Evolutionary conservation across 2,113 vertebrate genomes (phyloP).

Genomic region (Pontoporia blainvillei): DNA sequence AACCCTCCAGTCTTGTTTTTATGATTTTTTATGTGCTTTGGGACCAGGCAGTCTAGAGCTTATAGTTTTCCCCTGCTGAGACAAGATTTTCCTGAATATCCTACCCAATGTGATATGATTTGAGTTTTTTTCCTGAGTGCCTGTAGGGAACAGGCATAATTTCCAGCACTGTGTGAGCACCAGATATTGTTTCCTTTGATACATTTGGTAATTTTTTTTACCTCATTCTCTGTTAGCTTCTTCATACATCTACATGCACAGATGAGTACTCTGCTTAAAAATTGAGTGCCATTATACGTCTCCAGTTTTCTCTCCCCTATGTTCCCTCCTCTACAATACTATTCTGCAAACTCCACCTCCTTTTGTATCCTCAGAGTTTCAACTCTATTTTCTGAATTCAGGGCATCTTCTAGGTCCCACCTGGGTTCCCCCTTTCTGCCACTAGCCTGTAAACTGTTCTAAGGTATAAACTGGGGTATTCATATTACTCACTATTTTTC

Average conservation of each 20-base stretch:
- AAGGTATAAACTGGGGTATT: background rate
- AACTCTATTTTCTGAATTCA: background rate
- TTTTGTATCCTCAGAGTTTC: background rate
- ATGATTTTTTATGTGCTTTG: background rate
- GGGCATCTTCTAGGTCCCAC: background rate
- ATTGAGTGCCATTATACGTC: background rate
- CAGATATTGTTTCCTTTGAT: background rate
- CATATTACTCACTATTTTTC: background rate
- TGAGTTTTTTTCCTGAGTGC: background rate
- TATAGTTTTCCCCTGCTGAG: background rate
- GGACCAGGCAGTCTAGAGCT: background rate
- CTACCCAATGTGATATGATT: background rate
- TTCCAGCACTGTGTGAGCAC: background rate
- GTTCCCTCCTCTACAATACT: background rate
- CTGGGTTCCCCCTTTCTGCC: background rate
- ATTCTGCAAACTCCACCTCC: background rate
- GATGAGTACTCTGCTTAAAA: background rate
- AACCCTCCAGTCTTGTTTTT: background rate
- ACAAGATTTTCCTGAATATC: background rate
- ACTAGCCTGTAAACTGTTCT: background rate
- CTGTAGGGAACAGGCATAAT: background rate
- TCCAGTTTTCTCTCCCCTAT: background rate
- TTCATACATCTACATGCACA: background rate
- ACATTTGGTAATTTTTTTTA: background rate
- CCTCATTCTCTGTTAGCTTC: background rate